Conservation (phyloP, 2,113 vertebrate species). For the Entomyzon cyanotis region DNA sequence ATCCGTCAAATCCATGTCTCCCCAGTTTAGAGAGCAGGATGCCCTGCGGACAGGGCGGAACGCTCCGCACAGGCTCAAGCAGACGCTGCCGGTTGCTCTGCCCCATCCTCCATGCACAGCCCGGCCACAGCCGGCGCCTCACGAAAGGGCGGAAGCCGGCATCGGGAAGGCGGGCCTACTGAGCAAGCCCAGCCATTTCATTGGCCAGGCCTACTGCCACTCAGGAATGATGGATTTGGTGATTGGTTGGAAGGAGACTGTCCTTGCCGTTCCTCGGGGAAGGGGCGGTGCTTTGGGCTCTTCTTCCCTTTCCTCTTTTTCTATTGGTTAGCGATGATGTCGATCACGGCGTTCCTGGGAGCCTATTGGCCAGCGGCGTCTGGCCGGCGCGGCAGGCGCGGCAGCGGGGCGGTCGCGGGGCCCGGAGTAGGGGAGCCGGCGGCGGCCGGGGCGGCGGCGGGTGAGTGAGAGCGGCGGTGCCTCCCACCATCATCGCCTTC, state of each 20-base stretch:
- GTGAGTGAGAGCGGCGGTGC: constrained; percentile 6
- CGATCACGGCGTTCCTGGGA: fast-evolving
- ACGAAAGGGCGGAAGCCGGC: neutral
- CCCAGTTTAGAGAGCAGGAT: too few relatives aligned
- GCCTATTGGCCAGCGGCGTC: neutral
- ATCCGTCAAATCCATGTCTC: neutral
- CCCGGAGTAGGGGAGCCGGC: neutral
- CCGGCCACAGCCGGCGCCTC: fast-evolving
- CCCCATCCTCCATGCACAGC: fast-evolving
- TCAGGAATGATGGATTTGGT: fast-evolving
- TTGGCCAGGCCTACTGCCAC: fast-evolving
- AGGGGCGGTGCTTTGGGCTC: fast-evolving
- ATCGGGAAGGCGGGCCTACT: neutral
- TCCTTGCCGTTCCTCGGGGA: neutral
- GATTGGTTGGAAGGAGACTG: neutral
- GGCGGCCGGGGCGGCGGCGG: neutral
- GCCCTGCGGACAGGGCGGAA: neutral
- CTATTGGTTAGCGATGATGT: neutral
- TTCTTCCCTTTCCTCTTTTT: neutral
- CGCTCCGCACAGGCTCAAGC: neutral
- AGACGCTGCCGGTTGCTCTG: neutral
- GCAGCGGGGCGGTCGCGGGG: neutral
- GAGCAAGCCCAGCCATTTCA: fast-evolving
- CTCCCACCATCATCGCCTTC: neutral
- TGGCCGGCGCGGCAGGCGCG: neutral